Base-by-base conservation (phyloP, 2,113 vertebrate species). In the Jaculus jaculus region DNA sequence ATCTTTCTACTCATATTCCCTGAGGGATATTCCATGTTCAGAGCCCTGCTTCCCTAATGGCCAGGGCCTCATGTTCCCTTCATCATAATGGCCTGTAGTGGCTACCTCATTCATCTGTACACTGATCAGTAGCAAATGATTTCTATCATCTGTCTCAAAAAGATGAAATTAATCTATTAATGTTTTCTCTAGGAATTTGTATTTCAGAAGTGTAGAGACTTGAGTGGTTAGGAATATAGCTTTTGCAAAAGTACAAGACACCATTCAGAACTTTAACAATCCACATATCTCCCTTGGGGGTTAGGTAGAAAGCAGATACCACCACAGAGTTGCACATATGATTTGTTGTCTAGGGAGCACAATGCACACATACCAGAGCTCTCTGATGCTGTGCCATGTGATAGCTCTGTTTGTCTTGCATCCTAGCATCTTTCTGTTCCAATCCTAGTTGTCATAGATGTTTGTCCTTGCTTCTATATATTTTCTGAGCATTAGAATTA, bases 91-190 rank as follows among this genome's bases (percentile, higher is more conserved):
- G 47, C 16, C 0, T 23, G 47, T 47, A 3, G 10, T 63, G 65
- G 6, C 30, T 39, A 32, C 34, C 11, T 95, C 34, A 6, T 2
- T 24, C 63, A 51, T 37, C n/a, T 8, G 73, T 61, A 78, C 16
- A 63, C 16, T 84, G 17, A 11, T 77, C 61, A 80, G 75, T 73
- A 95, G 34, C 66, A 63, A 28, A 7, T 34, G 24, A 65, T 34
- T 75, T 89, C 71, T 87, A 30, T 89, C 47, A 74, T 51, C 7
- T 47, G 30, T 83, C n/a, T 92, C 24, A 42, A 69, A 93, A 82
- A 74, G 51, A 51, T 79, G 30, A 89, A 7, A 15, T 54, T 34
- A 7, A 20, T 60, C 16, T 79, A n/a, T 77, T 65, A 54, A 17
- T 32, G 63, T 84, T 24, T 16, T 92, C 21, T 87, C 77, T 66